phyloP scores from a whole-genome alignment of 2,797 vertebrate genomes.

The Brachyalestes nurse region DNA sequence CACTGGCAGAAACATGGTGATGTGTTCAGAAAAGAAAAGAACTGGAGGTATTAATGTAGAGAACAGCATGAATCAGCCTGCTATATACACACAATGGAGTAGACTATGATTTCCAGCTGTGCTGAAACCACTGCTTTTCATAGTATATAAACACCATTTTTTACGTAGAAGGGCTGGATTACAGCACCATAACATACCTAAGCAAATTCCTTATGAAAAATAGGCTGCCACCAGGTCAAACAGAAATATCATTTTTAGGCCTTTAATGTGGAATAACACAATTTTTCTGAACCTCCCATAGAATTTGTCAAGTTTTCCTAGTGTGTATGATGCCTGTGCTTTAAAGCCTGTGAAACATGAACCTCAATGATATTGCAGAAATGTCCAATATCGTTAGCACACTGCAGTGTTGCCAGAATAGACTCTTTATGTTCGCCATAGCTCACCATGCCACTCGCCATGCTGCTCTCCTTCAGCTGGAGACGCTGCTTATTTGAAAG shows the following conservation, averaged over 20 bases:
- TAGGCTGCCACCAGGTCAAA: neutral
- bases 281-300: neutral
- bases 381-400: neutral
- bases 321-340: neutral
- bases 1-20: too few relatives aligned
- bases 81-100: conserved; percentile 31
- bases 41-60: neutral
- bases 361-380: neutral
- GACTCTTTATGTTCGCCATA: neutral
- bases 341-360: too few relatives aligned
- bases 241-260: neutral
- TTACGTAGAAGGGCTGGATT: conserved; percentile 21
- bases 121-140: conserved; percentile 35
- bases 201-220: neutral
- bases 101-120: conserved; percentile 36
- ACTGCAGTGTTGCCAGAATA: neutral
- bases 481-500: neutral
- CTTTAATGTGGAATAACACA: too few relatives aligned
- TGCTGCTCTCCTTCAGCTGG: neutral
- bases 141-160: conserved; percentile 36
- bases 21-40: neutral
- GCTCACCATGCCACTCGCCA: neutral
- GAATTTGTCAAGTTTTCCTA: neutral
- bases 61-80: conserved; percentile 44
- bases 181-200: neutral